Evolutionary conservation across 2,888 invertebrate genomes (phyloP), one percentile per base, ranked within the genome.

Genomic region (Drosophila monieri): DNA sequence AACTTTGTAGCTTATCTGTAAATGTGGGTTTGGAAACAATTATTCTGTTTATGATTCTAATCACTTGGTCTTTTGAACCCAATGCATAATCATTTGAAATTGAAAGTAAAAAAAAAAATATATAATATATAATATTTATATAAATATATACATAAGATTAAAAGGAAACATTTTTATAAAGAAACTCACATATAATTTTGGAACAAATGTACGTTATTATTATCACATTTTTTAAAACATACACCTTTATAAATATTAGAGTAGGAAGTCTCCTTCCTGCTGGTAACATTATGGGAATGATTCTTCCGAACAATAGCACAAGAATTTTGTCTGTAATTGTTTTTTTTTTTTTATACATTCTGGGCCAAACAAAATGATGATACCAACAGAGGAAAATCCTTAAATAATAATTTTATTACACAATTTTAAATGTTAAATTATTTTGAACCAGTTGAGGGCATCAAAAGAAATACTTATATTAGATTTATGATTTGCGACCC

Each of bases 171-270:
- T 32, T 32, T 12, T 32, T 32, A 1, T 35, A n/a, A 35, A n/a
- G 2, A 35, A 35, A 35, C 6, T 35, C 35, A 5, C 35, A 35
- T 0, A 6, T 1, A 35, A 35, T n/a, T n/a, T n/a, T n/a, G 6
- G 35, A 35, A 35, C 35, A 35, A 32, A 32, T 35, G n/a, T 35
- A 35, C n/a, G n/a, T 35, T 35, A 35, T 15, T 74, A 54, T 65
- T 80, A 80, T 80, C 80, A 80, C 80, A 83, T 75, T 77, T 79
- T 64, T 67, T 67, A 77, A 77, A 67, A 59, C 61, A 76, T 68
- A 79, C 58, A 18, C 44, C 64, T 53, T 64, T 54, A 68, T 51
- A 62, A 44, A 76, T 59, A 54, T 56, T 52, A 75, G 58, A 53
- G 54, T 39, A 49, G n/a, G n/a, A 44, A 51, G 53, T 15, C n/a